Evolutionary conservation across 2,888 invertebrate genomes (phyloP).

Genomic region (Capitulum mitella): DNA sequence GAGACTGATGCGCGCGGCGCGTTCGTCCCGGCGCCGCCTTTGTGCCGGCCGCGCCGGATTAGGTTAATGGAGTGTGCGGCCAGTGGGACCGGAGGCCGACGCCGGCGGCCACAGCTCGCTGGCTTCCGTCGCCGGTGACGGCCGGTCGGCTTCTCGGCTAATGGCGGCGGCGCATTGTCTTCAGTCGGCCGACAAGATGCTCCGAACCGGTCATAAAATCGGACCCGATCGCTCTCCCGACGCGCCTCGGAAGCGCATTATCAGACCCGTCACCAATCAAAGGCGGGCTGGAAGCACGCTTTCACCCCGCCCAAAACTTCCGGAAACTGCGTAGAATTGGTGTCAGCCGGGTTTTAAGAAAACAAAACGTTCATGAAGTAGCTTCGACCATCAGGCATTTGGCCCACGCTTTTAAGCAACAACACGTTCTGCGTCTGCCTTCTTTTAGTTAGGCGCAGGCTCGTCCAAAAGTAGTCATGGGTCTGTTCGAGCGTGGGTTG

Average conservation of each 20-base stretch:
- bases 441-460: no score
- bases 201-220: not conserved
- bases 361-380: no score
- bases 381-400: no score
- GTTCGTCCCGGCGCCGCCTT: not conserved
- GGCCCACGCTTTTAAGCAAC: no score
- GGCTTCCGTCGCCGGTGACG: not conserved
- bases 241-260: not conserved
- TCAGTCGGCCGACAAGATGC: not conserved
- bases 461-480: no score
- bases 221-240: not conserved
- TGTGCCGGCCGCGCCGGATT: not conserved
- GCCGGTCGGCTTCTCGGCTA: not conserved
- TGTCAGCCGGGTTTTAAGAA: no score
- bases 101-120: no score
- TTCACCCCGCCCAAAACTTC: slow-evolving; percentile 3
- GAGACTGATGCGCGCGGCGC: not conserved
- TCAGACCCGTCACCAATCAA: not conserved
- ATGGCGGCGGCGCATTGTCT: not conserved
- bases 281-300: not conserved
- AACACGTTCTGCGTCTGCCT: no score
- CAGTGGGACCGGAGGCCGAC: not conserved
- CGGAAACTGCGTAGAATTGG: no score
- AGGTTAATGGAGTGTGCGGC: not conserved
- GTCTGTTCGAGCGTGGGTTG: no score